These are phyloP conservation scores for Caenorhabditis sinica DNA, from an alignment of 2,888 invertebrate genomes.

Conservation along the genomic window DNA sequence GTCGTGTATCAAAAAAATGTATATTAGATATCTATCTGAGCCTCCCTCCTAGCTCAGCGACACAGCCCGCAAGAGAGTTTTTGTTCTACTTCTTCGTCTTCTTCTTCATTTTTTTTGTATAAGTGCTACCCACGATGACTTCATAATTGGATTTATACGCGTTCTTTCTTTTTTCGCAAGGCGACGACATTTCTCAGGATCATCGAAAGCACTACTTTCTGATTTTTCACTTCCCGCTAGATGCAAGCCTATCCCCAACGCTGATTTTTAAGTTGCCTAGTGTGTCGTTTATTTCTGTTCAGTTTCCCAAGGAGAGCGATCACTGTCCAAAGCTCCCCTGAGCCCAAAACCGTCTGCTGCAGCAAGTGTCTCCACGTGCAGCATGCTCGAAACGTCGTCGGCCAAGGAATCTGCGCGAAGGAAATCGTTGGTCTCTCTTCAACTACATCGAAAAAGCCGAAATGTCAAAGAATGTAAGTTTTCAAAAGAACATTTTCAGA, in stretches of 20 bases:
- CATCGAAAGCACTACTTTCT: slow-evolving; percentile 29
- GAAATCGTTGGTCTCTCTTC: slow-evolving; percentile 81
- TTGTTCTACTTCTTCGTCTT: slow-evolving; percentile 40
- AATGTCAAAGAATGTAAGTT: slow-evolving; percentile 72
- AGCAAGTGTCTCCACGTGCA: slow-evolving; percentile 80
- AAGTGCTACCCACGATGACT: slow-evolving; percentile 54
- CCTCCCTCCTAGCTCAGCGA: neutral
- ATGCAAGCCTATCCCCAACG: neutral
- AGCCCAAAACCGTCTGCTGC: slow-evolving; percentile 83
- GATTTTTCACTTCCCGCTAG: neutral
- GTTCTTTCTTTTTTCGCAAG: slow-evolving; percentile 38
- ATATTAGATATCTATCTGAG: slow-evolving; percentile 47
- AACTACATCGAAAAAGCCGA: slow-evolving; percentile 77
- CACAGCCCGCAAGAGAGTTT: slow-evolving; percentile 18
- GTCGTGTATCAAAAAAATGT: slow-evolving; percentile 36
- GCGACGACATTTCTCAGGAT: slow-evolving; percentile 27
- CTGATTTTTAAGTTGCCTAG: slow-evolving; percentile 35
- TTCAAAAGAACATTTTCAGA: slow-evolving; percentile 1
- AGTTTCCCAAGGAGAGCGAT: slow-evolving; percentile 78
- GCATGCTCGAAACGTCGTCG: slow-evolving; percentile 79
- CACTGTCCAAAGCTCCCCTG: slow-evolving; percentile 78
- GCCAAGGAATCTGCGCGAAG: slow-evolving; percentile 78
- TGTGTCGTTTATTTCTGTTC: slow-evolving; percentile 60
- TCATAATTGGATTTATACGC: slow-evolving; percentile 56
- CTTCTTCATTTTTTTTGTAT: slow-evolving; percentile 41